A percentile compares a stretch with the other conserved stretches of the same genome.
Evolutionary conservation across 2,113 vertebrate genomes (phyloP).

Genomic region (Chauna torquata): DNA sequence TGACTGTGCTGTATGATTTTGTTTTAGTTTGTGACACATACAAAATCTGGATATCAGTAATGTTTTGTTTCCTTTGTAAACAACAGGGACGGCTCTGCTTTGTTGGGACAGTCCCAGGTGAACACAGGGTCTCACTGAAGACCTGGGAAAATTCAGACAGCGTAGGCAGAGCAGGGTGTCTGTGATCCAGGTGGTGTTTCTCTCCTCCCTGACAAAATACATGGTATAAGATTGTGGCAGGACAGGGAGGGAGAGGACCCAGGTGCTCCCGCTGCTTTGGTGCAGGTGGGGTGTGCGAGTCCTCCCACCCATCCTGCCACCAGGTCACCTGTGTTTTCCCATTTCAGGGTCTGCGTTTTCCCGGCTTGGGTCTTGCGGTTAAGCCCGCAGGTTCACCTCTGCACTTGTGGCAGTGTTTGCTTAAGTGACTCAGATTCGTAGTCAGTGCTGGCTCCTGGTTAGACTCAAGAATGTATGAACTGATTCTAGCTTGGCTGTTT

Average conservation of each 20-base stretch:
- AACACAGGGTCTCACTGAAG: not conserved
- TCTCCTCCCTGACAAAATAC: not conserved
- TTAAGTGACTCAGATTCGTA: not conserved
- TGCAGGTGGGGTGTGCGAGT: not conserved
- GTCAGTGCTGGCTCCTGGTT: not conserved
- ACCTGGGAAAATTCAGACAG: not conserved
- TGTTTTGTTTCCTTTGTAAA: not conserved
- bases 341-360: not conserved
- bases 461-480: not conserved
- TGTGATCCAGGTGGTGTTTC: not conserved
- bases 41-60: not conserved
- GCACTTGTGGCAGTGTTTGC: not conserved
- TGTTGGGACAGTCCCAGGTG: not conserved
- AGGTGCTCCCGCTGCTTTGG: not conserved
- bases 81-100: not conserved
- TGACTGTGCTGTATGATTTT: not conserved
- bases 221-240: not conserved
- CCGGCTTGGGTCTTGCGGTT: not conserved
- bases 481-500: not conserved
- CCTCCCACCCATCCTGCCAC: not conserved
- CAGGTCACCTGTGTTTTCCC: not conserved
- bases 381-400: not conserved
- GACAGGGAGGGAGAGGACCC: not conserved
- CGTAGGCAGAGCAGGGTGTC: fast-evolving
- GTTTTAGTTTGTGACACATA: not conserved